A percentile compares a stretch with the other conserved stretches of the same genome.
Conservation (phyloP, 2,888 invertebrate species). For the Pachycephus smyrnensis region DNA sequence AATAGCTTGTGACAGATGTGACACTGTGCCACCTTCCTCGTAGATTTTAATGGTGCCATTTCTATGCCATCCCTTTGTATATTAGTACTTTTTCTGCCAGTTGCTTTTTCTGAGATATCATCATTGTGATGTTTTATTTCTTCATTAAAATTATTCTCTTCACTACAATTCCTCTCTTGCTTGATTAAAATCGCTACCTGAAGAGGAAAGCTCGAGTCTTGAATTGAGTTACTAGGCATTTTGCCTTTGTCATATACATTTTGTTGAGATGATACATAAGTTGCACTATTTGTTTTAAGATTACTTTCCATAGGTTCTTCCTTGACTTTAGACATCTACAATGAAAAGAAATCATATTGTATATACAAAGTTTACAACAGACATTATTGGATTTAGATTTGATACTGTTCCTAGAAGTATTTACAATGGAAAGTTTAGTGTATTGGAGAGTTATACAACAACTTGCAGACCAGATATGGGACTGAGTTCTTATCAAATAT, state of each 20-base stretch:
- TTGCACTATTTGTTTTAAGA: not conserved
- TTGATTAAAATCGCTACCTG: no score
- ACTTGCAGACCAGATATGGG: not conserved
- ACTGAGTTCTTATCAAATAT: not conserved
- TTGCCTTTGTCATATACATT: not conserved
- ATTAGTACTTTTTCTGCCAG: not conserved
- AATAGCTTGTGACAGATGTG: constrained; percentile 9
- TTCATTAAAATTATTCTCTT: no score
- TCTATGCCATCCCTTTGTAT: not conserved
- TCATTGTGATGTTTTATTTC: no score
- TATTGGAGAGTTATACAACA: no score
- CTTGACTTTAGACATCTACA: not conserved
- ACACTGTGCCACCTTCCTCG: not conserved
- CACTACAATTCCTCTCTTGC: no score
- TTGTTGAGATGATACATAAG: not conserved
- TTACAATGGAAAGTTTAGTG: not conserved
- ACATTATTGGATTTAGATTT: not conserved
- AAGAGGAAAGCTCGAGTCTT: not conserved
- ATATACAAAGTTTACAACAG: not conserved
- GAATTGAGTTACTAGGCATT: not conserved
- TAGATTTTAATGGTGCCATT: not conserved
- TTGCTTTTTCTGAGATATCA: no score
- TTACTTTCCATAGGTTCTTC: not conserved
- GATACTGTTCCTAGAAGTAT: not conserved
- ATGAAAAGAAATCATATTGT: not conserved